These are phyloP conservation scores for Colaptes auratus DNA, from an alignment of 2,113 vertebrate genomes.

Conservation along the genomic window DNA sequence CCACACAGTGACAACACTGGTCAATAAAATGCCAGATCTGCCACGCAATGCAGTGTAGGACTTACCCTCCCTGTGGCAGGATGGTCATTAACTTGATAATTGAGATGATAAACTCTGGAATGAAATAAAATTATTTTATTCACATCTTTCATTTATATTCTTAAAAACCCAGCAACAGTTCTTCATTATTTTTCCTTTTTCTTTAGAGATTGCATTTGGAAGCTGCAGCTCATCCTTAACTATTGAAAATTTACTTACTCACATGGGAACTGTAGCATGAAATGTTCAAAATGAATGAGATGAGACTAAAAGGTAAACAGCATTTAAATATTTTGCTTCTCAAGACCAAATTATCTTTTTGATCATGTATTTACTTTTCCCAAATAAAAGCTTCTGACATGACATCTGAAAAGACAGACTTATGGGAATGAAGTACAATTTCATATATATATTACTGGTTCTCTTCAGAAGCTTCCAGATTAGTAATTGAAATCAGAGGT, in stretches of 20 bases:
- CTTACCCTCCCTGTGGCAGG: background rate
- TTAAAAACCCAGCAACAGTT: background rate
- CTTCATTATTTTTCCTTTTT: background rate
- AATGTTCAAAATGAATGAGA: background rate
- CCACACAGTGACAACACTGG: background rate
- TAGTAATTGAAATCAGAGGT: background rate
- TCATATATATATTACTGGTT: background rate
- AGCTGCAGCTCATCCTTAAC: background rate
- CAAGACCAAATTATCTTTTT: background rate
- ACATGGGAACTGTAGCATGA: background rate
- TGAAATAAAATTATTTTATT: background rate
- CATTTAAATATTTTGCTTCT: background rate
- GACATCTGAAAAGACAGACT: background rate
- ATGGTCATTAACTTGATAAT: background rate
- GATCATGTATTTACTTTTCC: background rate
- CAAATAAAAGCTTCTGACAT: background rate
- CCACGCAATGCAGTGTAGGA: background rate
- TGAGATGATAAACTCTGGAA: background rate
- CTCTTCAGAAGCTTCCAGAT: background rate
- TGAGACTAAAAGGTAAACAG: background rate
- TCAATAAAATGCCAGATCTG: background rate
- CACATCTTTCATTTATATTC: background rate
- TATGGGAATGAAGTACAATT: background rate
- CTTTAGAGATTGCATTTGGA: background rate
- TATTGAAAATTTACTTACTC: background rate